A percentile compares a stretch with the other conserved stretches of the same genome.
Evolutionary conservation across 1,140 invertebrate species (phyloP).

Genomic region (Teleopsis dalmanni): DNA sequence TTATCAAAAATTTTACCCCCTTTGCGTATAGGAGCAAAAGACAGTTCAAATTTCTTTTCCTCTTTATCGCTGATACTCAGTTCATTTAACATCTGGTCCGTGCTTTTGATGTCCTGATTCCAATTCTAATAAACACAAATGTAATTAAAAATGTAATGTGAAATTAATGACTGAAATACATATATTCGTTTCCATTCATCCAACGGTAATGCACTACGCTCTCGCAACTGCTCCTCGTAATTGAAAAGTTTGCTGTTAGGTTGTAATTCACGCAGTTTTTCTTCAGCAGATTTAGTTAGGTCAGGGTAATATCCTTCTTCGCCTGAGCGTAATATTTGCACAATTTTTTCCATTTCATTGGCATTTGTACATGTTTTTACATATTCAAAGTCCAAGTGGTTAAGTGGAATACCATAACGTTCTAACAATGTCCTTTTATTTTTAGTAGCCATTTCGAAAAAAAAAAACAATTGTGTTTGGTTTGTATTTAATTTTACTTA

Average conservation of each 20-base stretch:
- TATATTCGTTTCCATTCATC: constrained; percentile 41
- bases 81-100: constrained; percentile 42
- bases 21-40: constrained; percentile 24
- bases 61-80: constrained; percentile 13
- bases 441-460: not conserved
- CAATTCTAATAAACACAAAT: constrained; percentile 30
- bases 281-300: constrained; percentile 49
- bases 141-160: not conserved
- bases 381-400: constrained; percentile 54
- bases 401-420: constrained; percentile 53
- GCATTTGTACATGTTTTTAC: constrained; percentile 48
- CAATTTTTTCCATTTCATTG: constrained; percentile 53
- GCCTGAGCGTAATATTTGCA: constrained; percentile 55
- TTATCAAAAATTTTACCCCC: constrained; percentile 21
- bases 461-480: too few species aligned
- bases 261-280: constrained; percentile 47
- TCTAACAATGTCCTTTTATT: constrained; percentile 36
- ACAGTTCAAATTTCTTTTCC: constrained; percentile 4
- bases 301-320: constrained; percentile 61
- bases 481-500: too few species aligned
- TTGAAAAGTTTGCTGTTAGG: constrained; percentile 50
- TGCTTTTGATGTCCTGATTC: constrained; percentile 45
- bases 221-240: constrained; percentile 43
- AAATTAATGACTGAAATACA: constrained; percentile 14
- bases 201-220: constrained; percentile 17